These are phyloP conservation scores for Drosophila kambysellisi DNA, from an alignment of 2,888 invertebrate genomes.

Conservation along the genomic window DNA sequence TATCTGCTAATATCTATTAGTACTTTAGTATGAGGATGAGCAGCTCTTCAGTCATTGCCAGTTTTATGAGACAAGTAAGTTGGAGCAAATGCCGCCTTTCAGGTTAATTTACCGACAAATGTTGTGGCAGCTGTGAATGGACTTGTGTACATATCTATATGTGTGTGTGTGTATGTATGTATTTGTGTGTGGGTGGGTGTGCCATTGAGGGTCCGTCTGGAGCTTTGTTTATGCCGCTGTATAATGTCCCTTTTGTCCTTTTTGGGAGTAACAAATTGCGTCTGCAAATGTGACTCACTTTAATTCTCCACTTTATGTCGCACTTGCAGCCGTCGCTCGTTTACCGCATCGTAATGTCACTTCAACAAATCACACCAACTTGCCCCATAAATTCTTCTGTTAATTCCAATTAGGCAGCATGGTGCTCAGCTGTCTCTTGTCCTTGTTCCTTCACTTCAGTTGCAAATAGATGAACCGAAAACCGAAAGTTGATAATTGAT, in stretches of 20 bases:
- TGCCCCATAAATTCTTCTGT: constrained; percentile 84
- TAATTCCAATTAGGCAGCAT: constrained; percentile 84
- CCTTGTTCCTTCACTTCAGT: constrained; percentile 13
- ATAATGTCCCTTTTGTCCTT: constrained; percentile 64
- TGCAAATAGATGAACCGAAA: not conserved
- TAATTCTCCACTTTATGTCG: constrained; percentile 44
- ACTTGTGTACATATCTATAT: constrained; percentile 1
- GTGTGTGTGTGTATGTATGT: not conserved
- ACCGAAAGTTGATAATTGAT: constrained; percentile 57
- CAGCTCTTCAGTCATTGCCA: constrained; percentile 14
- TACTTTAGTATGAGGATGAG: not conserved
- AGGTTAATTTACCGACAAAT: constrained; percentile 49
- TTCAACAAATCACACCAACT: constrained; percentile 84
- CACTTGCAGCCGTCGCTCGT: constrained; percentile 59
- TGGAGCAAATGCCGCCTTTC: constrained; percentile 37
- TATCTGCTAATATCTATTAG: constrained; percentile 18
- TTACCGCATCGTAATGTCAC: constrained; percentile 82
- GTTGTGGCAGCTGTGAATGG: constrained; percentile 49
- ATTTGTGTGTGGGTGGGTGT: constrained; percentile 16
- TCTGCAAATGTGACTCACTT: constrained; percentile 73
- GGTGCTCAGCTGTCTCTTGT: constrained; percentile 77
- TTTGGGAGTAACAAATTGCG: constrained; percentile 73
- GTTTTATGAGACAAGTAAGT: constrained; percentile 38
- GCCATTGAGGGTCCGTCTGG: constrained; percentile 58
- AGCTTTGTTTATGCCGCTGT: constrained; percentile 67